Evolutionary conservation across 2,113 vertebrate species (phyloP).

Genomic region (Crotophaga sulcirostris): DNA sequence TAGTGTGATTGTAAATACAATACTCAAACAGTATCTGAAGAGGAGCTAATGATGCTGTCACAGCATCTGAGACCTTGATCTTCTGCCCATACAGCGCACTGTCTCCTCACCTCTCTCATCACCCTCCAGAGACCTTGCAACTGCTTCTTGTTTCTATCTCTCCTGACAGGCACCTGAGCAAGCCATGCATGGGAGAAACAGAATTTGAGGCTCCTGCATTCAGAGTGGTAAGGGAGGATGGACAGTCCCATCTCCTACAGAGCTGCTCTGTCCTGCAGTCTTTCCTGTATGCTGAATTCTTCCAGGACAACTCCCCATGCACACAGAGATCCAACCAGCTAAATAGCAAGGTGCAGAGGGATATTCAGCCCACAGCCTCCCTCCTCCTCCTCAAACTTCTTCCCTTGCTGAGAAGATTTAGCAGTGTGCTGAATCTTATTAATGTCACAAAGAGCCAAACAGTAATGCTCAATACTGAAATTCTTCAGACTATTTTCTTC

Average conservation of each 20-base stretch:
- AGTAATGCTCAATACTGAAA: background rate
- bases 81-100: background rate
- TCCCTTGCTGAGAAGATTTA: background rate
- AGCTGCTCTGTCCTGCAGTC: accelerated
- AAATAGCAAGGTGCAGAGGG: background rate
- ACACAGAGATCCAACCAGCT: background rate
- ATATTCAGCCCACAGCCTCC: background rate
- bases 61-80: background rate
- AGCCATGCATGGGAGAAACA: background rate
- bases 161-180: background rate
- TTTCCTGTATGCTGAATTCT: background rate
- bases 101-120: background rate
- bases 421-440: background rate
- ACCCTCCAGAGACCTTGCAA: background rate
- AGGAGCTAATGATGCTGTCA: background rate
- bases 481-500: background rate
- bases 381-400: background rate
- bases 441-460: background rate
- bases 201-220: background rate
- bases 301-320: background rate
- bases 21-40: background rate
- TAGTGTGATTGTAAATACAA: background rate
- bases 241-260: background rate
- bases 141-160: background rate
- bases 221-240: background rate